A percentile compares a stretch with the other conserved stretches of the same genome.
These are phyloP conservation scores for Philaethria dido DNA, from an alignment of 2,888 invertebrate genomes.

Conservation along the genomic window DNA sequence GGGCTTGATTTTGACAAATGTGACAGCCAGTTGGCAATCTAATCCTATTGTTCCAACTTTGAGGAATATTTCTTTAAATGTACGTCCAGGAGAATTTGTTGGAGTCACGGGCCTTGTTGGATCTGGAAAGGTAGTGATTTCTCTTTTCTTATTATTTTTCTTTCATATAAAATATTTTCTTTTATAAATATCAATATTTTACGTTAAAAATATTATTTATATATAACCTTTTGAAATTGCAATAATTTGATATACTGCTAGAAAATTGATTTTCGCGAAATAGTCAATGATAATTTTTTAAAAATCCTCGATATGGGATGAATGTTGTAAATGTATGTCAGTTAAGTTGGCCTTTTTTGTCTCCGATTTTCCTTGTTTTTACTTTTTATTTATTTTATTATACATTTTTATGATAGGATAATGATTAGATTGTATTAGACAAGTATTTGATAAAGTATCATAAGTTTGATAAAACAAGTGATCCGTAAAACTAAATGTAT, in stretches of 20 bases:
- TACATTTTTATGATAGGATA: background rate
- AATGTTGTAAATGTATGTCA: background rate
- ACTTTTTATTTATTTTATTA: no score
- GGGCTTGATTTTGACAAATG: slow-evolving; percentile 63
- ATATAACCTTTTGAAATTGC: no score
- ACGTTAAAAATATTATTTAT: no score
- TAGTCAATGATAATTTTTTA: no score
- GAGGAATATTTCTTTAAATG: slow-evolving; percentile 76
- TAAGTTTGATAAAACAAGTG: background rate
- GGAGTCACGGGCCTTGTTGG: slow-evolving; percentile 90
- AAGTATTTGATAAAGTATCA: background rate
- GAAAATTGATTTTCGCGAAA: no score
- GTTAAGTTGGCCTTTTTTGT: background rate
- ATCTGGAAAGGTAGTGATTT: slow-evolving; percentile 86
- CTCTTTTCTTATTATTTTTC: background rate
- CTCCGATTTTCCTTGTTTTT: background rate
- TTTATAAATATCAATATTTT: no score
- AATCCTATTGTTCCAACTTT: slow-evolving; percentile 82
- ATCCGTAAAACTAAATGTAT: no score
- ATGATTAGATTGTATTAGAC: background rate
- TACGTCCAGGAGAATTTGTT: slow-evolving; percentile 83
- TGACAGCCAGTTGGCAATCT: slow-evolving; percentile 74
- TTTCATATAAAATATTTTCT: no score
- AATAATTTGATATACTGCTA: no score
- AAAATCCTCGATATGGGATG: background rate